Base-by-base conservation (phyloP, 1,140 invertebrate genomes). In the Diprion similis region DNA sequence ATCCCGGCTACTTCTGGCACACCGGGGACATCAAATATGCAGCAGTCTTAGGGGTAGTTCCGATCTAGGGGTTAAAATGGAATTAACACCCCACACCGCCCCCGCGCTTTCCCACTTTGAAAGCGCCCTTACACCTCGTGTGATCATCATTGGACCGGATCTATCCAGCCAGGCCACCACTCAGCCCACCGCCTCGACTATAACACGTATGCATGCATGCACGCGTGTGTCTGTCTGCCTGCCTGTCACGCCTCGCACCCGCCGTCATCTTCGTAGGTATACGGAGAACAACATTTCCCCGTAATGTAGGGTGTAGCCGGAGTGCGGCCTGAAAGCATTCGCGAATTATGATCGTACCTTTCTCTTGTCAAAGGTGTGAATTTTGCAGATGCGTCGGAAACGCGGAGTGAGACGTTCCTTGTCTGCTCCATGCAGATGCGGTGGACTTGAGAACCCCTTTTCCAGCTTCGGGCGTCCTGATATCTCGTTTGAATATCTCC, bases 41-140 rank as follows among this genome's bases (percentile, higher is more conserved):
- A 87, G 78, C 73, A 80, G 78, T 86, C 82, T 87, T 86, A 81
- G 85, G 80, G 83, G 82, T 85, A 86, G 82, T 86, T 85, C 80
- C 75, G 75, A 81, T 78, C 73, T 68, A 46, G 66, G 72, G 80
- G 78, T 85, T 84, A 80, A 82, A 87, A 86, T 85, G 82, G 82
- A 85, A 87, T 87, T 86, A 87, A 86, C 85, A 82, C 84, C 75
- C 78, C 71, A 68, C 70, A 64, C 68, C 64, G 66, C 18, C 74
- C 71, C 65, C 70, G 71, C 76, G 68, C 73, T 19, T 66, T 19
- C 45, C 11, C 15, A 71, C 48, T 67, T 66, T 48, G 46, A 67
- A 47, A 67, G 66, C 51, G 51, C 51, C 51, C 72, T 72, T 37
- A 69, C 65, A 64, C 65, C 69, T 72, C 74, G 68, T 74, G 76